phyloP scores from a whole-genome alignment of 35 echinoderm and acorn worm genomes.

The Antedon bifida region DNA sequence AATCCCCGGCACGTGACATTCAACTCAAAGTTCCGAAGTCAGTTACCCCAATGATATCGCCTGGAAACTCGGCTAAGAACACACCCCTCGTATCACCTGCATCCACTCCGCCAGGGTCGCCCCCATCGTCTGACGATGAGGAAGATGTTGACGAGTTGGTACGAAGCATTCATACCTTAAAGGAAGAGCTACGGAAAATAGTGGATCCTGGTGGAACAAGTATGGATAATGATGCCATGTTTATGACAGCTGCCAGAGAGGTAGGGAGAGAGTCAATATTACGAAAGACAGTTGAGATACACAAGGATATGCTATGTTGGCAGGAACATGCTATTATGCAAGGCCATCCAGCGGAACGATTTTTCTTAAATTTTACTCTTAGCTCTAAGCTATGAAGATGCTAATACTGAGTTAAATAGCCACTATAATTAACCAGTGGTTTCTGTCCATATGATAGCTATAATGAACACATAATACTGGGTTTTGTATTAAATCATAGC shows the following conservation, averaged over 20 bases:
- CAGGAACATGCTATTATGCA: background rate
- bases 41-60: slow-evolving; percentile 10
- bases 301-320: background rate
- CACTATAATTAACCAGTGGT: no score
- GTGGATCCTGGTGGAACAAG: slow-evolving; percentile 36
- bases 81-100: slow-evolving; percentile 32
- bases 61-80: slow-evolving; percentile 6
- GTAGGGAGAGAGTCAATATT: background rate
- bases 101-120: slow-evolving; percentile 42
- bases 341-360: no score
- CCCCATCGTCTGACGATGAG: slow-evolving; percentile 36
- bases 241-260: slow-evolving; percentile 89
- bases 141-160: slow-evolving; percentile 68
- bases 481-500: no score
- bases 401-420: no score
- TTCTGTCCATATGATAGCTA: no score
- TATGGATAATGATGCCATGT: slow-evolving; percentile 69
- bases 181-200: slow-evolving; percentile 39
- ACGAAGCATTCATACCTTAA: slow-evolving; percentile 47
- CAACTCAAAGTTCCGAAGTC: slow-evolving; percentile 8
- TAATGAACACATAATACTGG: no score
- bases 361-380: no score
- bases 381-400: no score
- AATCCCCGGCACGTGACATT: background rate
- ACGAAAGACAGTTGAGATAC: background rate